These are phyloP conservation scores for Distichodus sexfasciatus DNA, from an alignment of 2,797 vertebrate genomes.

Conservation along the genomic window DNA sequence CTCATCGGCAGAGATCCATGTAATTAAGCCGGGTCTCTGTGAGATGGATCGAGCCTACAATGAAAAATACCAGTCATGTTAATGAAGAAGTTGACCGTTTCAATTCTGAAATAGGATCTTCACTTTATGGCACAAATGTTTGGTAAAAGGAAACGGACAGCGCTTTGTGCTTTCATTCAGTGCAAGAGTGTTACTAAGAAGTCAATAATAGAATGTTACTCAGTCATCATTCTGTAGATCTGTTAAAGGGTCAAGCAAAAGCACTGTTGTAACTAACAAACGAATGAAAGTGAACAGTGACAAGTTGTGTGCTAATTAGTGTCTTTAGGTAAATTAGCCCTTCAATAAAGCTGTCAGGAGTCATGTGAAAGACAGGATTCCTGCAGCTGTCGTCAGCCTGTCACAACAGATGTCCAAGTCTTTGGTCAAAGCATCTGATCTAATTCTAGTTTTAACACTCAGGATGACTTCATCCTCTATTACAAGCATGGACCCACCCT, in stretches of 20 bases:
- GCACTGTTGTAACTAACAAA: neutral
- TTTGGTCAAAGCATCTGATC: constrained; percentile 45
- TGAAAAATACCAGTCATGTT: constrained; percentile 29
- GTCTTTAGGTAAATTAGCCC: neutral
- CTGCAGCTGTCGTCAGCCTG: constrained; percentile 44
- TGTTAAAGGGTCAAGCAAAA: no score
- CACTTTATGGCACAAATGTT: neutral
- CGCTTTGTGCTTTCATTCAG: no score
- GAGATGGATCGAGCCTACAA: constrained; percentile 19
- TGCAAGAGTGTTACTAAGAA: no score
- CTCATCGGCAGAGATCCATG: constrained; percentile 37
- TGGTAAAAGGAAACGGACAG: neutral
- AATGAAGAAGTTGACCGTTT: neutral
- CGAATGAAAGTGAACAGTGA: neutral
- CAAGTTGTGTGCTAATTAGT: constrained; percentile 13
- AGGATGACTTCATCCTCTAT: constrained; percentile 44
- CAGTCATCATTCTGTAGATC: no score
- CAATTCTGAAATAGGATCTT: neutral
- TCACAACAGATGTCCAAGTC: constrained; percentile 37
- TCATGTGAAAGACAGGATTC: constrained; percentile 30
- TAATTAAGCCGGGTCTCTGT: constrained; percentile 27
- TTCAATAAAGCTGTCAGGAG: constrained; percentile 40
- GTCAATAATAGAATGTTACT: no score
- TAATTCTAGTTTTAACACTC: constrained; percentile 50
- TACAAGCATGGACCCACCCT: constrained; percentile 36